Base-by-base conservation (phyloP, 1,140 invertebrate genomes). In the Oreohelix idahoensis region DNA sequence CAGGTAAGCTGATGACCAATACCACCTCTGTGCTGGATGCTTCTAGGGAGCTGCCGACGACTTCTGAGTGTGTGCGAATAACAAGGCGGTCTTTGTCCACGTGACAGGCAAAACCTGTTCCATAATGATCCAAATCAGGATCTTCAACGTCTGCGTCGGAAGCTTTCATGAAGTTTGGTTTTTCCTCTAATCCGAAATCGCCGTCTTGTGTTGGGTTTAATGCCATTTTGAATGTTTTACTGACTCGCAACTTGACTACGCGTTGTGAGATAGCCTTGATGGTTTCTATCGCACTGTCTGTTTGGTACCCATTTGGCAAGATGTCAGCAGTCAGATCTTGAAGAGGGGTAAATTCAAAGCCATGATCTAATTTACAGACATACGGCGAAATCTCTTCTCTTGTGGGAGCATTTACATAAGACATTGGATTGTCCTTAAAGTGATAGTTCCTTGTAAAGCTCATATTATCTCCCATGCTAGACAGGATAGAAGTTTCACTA, bases 51-150 rank as follows among this genome's bases (percentile, higher is more conserved):
- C 20, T 63, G 1, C 77, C 77, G 11, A 79, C 77, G 0, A 79
- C 36, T 45, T 63, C 45, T 5, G 29, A 69, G 26, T 79, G 77
- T 15, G 77, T 79, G n/a, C 77, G 1, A 10, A 79, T 69, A 2
- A 58, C 32, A 26, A 79, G 26, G 26, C 4, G 11, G 2, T 79
- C 35, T 36, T 5, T 53, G 58, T 79, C 39, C 38, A 79, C 36
- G 36, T 79, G 17, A 32, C 32, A 79, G 5, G 39, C 58, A 66
- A 79, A 79, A 38, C 77, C 77, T 1, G 53, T 79, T 1, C 77
- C 77, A 36, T 63, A 79, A 66, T 79, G 77, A n/a, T 79, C 77
- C 2, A 39, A 69, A 1, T 4, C 45, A 17, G n/a, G 49, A 29
- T 77, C 49, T 8, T 49, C 75, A 2, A 5, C 2, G 2, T 42